Evolutionary conservation across 2,797 vertebrate genomes (phyloP), one percentile per base, ranked within the genome.

Genomic region (Lagodon rhomboides): DNA sequence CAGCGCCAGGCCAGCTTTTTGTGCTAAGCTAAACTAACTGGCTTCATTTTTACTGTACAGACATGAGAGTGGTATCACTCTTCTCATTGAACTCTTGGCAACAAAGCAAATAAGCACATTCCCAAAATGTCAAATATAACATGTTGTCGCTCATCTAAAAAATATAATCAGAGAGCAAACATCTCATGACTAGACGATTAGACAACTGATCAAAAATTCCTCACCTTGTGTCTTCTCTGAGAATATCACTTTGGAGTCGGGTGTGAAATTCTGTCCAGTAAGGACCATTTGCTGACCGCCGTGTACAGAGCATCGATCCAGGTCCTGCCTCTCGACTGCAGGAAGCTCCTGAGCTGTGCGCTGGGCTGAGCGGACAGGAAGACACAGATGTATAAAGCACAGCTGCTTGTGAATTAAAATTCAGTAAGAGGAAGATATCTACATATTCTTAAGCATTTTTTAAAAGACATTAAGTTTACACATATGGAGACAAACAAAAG

Each of bases 211-310:
- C 5, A 46, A 53, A 17, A 54, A 25, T 3, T 41, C 46, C 95
- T 95, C 85, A 99, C 98, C 96, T 94, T 97, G 95, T 15, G 96
- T 97, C 92, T 98, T 99, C 92, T 99, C 98, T 7, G 95, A 97
- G 85, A 99, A 99, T 69, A 99, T 92, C 65, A 99, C 98, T 87
- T 96, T 98, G 86, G 98, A 99, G 88, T 98, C 97, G 0, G 97
- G 95, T 0, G 96, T 98, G 89, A 99, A 99, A 81, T 99, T 98
- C 73, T 98, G 97, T 44, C 98, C 98, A 0, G 95, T 98, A n/a
- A 99, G 95, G 82, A 98, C 97, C 97, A 99, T 97, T 91, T 97
- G 97, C 68, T 97, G 95, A 58, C 97, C 97, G 0, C 98, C 98
- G 4, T 96, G 97, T 6, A 97, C 97, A 0, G 96, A 96, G 90